Evolutionary conservation across 2,113 vertebrate genomes (phyloP).

Genomic region (Lamprotornis superbus): DNA sequence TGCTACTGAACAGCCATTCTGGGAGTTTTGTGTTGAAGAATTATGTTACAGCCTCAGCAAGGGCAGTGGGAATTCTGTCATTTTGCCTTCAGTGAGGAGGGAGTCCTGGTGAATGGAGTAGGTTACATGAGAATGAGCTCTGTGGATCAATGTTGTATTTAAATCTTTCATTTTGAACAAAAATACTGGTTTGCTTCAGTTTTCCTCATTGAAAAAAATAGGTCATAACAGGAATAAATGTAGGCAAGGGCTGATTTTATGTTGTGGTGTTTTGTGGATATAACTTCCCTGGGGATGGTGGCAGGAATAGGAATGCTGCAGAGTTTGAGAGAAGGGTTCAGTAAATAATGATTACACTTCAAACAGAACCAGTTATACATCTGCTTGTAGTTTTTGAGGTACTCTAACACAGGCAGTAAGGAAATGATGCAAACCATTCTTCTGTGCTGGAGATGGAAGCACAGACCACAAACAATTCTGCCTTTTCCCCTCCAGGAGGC

Average conservation of each 20-base stretch:
- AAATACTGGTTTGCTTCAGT: background rate
- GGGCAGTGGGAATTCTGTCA: background rate
- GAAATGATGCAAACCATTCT: background rate
- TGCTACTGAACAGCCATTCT: background rate
- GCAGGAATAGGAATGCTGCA: background rate
- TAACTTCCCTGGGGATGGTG: background rate
- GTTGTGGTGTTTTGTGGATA: background rate
- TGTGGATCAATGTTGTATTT: background rate
- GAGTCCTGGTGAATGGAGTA: background rate
- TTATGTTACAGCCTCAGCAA: background rate
- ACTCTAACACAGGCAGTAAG: background rate
- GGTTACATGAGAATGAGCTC: background rate
- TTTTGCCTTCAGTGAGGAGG: background rate
- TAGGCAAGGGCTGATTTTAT: background rate
- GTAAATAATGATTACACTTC: background rate
- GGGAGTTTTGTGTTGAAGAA: background rate
- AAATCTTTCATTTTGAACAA: background rate
- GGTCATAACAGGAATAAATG: background rate
- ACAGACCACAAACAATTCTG: background rate
- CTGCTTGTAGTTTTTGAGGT: background rate
- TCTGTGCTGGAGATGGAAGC: background rate
- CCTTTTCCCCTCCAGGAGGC: constrained; percentile 51
- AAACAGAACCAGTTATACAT: background rate
- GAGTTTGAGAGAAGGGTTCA: background rate
- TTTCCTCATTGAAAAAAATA: background rate